Conservation (phyloP, 2,113 vertebrate species). For the Chlorodrepanis virens region DNA sequence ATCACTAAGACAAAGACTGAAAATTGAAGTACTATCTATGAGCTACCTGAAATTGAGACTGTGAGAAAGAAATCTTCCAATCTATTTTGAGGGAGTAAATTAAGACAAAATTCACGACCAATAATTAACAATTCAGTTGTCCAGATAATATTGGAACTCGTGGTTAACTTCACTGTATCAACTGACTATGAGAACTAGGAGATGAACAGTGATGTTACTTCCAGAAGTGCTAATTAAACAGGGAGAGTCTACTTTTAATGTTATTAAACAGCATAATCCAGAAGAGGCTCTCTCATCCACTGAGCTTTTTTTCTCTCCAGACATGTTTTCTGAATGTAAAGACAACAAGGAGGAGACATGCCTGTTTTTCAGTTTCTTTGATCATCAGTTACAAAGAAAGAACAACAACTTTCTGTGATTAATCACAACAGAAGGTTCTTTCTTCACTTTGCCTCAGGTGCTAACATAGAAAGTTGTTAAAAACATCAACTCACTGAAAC, state of each 20-base stretch:
- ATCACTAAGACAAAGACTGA: background rate
- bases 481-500: background rate
- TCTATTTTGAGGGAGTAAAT: background rate
- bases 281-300: background rate
- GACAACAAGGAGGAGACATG: background rate
- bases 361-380: background rate
- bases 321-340: background rate
- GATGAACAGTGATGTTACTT: background rate
- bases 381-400: constrained; percentile 18
- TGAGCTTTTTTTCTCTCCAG: background rate
- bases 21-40: background rate
- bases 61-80: background rate
- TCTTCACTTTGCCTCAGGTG: background rate
- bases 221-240: constrained; percentile 1
- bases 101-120: background rate
- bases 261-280: background rate
- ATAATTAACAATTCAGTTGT: background rate
- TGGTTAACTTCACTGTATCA: background rate
- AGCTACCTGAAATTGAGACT: background rate
- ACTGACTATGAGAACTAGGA: background rate
- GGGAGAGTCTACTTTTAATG: background rate
- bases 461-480: background rate
- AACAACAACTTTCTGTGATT: background rate
- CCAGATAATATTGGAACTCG: background rate
- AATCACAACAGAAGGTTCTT: background rate